Base-by-base conservation (phyloP, 2,888 invertebrate species). In the Zaprionus obscuricornis region DNA sequence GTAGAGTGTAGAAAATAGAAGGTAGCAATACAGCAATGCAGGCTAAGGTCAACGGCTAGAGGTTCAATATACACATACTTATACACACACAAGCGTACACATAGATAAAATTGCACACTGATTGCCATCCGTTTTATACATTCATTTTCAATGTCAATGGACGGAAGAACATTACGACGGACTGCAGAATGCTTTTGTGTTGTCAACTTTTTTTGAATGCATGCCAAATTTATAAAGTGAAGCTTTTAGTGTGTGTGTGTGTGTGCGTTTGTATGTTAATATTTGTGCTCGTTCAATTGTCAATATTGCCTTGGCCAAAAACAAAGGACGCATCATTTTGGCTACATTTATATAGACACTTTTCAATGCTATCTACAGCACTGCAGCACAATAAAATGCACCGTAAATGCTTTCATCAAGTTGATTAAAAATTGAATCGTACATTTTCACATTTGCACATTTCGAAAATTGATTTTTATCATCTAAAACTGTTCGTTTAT, bases 41-140 rank as follows among this genome's bases (percentile, higher is more conserved):
- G 81, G 81, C 81, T 81, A 81, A 81, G 81, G 81, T 85, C 85
- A 83, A 62, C 62, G 43, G 46, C 76, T 68, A 79, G n/a, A n/a
- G 66, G 85, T 85, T 83, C 85, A 81, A 79, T 83, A 72, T 10
- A 52, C 60, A 75, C 27, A 43, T 27, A 43, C n/a, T 22, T 42
- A 50, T 16, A 20, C 26, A 54, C 20, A 33, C 26, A 27, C 42
- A 37, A 34, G 36, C 26, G 34, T 14, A 40, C 14, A 50, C 24
- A 16, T 20, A 22, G 31, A 51, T 14, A 55, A 37, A 45, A 16
- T 22, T 20, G 52, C 33, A 45, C 37, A 49, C 24, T 85, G 83
- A 81, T 81, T 79, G 83, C 65, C 79, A 83, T 74, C 85, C 85
- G 75, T 59, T 77, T 50, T 56, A 37, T 59, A 40, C 50, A 37